Evolutionary conservation across 2,797 vertebrate species (phyloP).

Genomic region (Oophaga sylvatica): DNA sequence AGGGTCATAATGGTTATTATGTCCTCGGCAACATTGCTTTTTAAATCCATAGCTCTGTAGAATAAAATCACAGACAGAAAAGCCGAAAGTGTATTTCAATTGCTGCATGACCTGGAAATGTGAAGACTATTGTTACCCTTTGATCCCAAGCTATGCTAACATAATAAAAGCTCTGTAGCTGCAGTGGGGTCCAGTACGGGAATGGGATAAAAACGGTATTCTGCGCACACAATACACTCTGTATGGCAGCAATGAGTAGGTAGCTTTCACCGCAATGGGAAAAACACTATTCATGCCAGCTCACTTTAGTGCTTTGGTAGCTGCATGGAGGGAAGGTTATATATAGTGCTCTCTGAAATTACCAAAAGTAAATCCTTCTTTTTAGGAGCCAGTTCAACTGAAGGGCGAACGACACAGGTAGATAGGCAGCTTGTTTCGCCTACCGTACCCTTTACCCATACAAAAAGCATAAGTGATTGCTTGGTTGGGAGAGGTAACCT

Average conservation of each 20-base stretch:
- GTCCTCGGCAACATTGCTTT: conserved; percentile 1
- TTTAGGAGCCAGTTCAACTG: neutral
- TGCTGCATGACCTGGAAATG: conserved; percentile 2
- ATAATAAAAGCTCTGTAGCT: conserved; percentile 22
- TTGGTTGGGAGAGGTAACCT: too few relatives aligned
- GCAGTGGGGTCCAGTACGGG: neutral
- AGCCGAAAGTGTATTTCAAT: conserved; percentile 1
- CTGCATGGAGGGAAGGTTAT: neutral
- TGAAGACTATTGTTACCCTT: conserved; percentile 11
- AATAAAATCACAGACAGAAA: neutral
- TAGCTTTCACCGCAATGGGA: neutral
- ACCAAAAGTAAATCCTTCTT: neutral
- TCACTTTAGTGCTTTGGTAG: neutral
- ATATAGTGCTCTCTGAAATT: neutral
- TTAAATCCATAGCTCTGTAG: neutral
- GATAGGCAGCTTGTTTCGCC: neutral
- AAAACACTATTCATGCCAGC: neutral
- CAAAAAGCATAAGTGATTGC: too few relatives aligned
- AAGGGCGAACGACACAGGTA: neutral
- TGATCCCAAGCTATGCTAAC: conserved; percentile 12
- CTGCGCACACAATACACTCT: neutral
- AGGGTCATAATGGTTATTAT: conserved; percentile 5
- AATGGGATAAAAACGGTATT: neutral
- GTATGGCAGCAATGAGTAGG: neutral
- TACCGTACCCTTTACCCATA: neutral